Base-by-base conservation (phyloP, 2,113 vertebrate species). In the Rhodinocichla rosea region DNA sequence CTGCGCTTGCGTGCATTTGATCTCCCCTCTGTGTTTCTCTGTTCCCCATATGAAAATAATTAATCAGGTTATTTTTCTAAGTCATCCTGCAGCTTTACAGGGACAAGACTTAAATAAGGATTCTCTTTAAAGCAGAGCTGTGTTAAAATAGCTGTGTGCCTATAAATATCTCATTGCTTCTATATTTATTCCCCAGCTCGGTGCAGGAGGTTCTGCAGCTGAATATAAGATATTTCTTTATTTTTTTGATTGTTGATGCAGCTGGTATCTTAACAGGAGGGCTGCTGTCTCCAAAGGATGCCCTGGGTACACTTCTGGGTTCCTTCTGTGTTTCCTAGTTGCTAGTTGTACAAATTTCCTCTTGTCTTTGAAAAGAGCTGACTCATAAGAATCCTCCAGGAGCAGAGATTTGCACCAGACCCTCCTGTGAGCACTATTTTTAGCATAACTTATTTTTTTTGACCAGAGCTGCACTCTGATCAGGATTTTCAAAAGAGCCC, bases 41-140 rank as follows among this genome's bases (percentile, higher is more conserved):
- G 18, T 89, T 91, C 92, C 63, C 76, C 68, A 62, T 53, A 52
- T 81, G 95, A 87, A 95, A 96, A 95, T 96, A 95, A 96, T 95
- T 95, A 95, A 96, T 96, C 91, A 93, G 93, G 92, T 88, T 96
- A 30, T 90, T 95, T 95, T 68, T 95, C 83, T 19, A 87, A 96
- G 94, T 96, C 92, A 67, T 94, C 83, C 76, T 85, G 57, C 78
- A 88, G 89, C 93, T 97, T 97, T 95, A 49, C 44, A 83, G 89
- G 90, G 89, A 89, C 77, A 77, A 52, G 93, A 32, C 75, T 95
- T 86, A 95, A 97, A 91, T 91, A 90, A 93, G 93, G 87, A 57
- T 69, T 91, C 90, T 96, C 95, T 96, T 95, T 86, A 90, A 95
- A 94, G 83, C 64, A 70, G 60, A 79, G 49, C 83, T 83, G 30